Evolutionary conservation across 2,113 vertebrate species (phyloP).

Genomic region (Tylochromis polylepis): DNA sequence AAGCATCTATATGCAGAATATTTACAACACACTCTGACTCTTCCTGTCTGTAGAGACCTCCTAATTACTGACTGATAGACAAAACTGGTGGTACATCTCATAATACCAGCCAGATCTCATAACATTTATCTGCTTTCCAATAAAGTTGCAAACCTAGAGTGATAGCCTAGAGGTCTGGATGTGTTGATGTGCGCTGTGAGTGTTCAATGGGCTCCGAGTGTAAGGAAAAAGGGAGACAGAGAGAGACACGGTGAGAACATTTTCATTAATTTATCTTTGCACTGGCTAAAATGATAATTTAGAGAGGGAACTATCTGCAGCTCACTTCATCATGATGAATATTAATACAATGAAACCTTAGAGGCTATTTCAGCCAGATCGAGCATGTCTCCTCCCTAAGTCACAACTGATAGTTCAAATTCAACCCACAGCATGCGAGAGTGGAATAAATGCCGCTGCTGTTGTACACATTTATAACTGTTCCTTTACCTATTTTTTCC

Average conservation of each 20-base stretch:
- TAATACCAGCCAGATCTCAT: constrained; percentile 42
- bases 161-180: not conserved
- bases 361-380: constrained; percentile 13
- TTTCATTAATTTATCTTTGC: constrained; percentile 37
- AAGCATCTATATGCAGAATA: not conserved
- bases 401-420: not conserved
- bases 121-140: constrained; percentile 40
- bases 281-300: constrained; percentile 44
- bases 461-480: not conserved
- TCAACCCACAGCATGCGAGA: not conserved
- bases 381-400: not conserved
- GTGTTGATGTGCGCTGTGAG: not conserved
- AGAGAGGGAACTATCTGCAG: constrained; percentile 22
- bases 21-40: not conserved
- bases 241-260: not conserved
- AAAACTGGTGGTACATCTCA: constrained; percentile 47
- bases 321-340: constrained; percentile 38
- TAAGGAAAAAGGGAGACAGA: not conserved
- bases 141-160: constrained; percentile 34
- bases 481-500: not conserved
- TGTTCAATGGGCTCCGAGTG: not conserved
- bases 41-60: constrained; percentile 7
- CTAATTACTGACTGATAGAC: constrained; percentile 54
- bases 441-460: not conserved
- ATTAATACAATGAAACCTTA: constrained; percentile 33